Base-by-base conservation (phyloP, 2,888 invertebrate species). In the Piscicola geometra region DNA sequence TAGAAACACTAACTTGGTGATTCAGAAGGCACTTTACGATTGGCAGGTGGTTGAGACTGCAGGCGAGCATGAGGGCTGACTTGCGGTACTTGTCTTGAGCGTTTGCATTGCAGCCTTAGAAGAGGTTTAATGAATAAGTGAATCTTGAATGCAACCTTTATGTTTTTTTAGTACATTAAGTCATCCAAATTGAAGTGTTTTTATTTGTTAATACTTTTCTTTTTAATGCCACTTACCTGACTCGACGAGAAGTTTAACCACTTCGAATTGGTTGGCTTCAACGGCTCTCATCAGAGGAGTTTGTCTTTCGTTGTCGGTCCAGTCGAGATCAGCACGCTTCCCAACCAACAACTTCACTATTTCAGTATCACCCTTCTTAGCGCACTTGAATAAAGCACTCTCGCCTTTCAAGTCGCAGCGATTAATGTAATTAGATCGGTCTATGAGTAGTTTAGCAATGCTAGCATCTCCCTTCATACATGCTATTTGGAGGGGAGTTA, bases 401-500 rank as follows among this genome's bases (percentile, higher is more conserved):
- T 81, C 78, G 1, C 82, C 81, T 35, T 78, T 77, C 3, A 76
- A 76, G 78, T 83, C 81, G 1, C 79, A 76, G 0, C 79, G 74
- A 76, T 83, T 81, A 1, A 80, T 67, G 75, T 81, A 80, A 78
- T 82, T 82, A 28, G 80, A 80, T 1, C 80, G 76, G 9, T 81
- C 77, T 47, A 83, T 79, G 36, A 84, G 77, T 3, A 77, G 69
- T 71, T 78, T 76, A 1, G 81, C 82, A 32, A 82, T 79, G 30
- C 81, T 81, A 41, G 80, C 77, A 60, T 81, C 79, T 33, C 82
- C 82, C 75, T 80, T 80, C 36, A 78, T 78, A 5, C 82, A 82
- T 78, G 83, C 83, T n/a, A 81, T 81, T 77, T 82, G 81, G 18
- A 84, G 77, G 15, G 83, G 79, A 5, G 83, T 82, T 36, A 77